phyloP scores from a whole-genome alignment of 1,140 invertebrate genomes.

The Ceratina australensis region DNA sequence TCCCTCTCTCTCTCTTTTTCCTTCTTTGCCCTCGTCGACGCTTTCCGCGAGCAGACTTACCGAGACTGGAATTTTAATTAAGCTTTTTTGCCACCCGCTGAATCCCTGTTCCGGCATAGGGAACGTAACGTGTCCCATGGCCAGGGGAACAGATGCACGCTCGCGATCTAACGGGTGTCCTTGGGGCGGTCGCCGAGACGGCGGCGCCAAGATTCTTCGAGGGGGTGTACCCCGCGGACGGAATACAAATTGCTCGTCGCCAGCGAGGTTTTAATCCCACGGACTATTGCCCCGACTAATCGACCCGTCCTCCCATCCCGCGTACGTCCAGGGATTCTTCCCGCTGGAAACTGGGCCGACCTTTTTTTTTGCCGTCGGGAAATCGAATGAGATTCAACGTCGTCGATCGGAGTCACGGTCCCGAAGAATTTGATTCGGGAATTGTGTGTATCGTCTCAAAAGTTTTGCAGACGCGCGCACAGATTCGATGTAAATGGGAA shows the following conservation, averaged over 20 bases:
- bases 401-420: not conserved
- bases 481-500: not conserved
- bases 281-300: slow-evolving; percentile 33
- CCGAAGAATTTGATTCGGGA: not conserved
- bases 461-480: no score
- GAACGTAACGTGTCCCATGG: slow-evolving; percentile 25
- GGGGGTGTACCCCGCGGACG: not conserved
- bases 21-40: slow-evolving; percentile 9
- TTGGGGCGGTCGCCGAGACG: not conserved
- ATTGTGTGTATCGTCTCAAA: no score
- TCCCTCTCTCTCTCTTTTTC: no score
- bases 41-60: slow-evolving; percentile 56
- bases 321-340: not conserved
- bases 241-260: slow-evolving; percentile 30
- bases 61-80: slow-evolving; percentile 70
- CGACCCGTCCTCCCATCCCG: not conserved
- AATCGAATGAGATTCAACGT: slow-evolving; percentile 2
- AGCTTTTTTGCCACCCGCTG: slow-evolving; percentile 59
- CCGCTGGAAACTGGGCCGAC: not conserved
- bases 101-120: slow-evolving; percentile 49
- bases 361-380: not conserved
- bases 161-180: slow-evolving; percentile 39
- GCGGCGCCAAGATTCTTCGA: slow-evolving; percentile 19
- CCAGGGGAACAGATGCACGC: slow-evolving; percentile 44
- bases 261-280: slow-evolving; percentile 34